Evolutionary conservation across 2,888 invertebrate species (phyloP).

Genomic region (Stratiomys singularior): DNA sequence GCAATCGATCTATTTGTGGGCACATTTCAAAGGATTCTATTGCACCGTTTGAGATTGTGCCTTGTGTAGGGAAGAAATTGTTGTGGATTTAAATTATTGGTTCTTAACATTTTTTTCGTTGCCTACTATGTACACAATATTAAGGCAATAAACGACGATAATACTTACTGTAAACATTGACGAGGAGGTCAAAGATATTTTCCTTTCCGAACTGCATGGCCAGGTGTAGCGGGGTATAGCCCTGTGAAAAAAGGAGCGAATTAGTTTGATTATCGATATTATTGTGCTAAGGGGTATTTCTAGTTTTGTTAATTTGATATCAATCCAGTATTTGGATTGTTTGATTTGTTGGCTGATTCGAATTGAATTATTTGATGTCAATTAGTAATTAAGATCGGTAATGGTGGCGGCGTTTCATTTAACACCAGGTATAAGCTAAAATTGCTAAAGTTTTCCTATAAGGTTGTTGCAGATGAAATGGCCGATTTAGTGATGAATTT

Average conservation of each 20-base stretch:
- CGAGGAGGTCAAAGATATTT: conserved; percentile 86
- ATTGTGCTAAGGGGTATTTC: background rate
- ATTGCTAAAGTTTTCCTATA: too few species aligned
- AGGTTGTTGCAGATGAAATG: too few species aligned
- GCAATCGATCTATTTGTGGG: background rate
- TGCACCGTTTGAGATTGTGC: background rate
- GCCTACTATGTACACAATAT: conserved; percentile 16
- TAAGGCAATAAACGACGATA: conserved; percentile 19
- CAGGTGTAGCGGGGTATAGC: conserved; percentile 92
- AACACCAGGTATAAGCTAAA: too few species aligned
- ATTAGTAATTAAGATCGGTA: too few species aligned
- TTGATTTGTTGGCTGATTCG: background rate
- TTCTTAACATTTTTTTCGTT: background rate
- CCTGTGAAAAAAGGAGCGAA: conserved; percentile 70
- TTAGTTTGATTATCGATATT: conserved; percentile 32
- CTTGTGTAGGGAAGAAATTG: background rate
- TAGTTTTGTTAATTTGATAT: background rate
- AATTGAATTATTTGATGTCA: background rate
- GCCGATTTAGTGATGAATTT: too few species aligned
- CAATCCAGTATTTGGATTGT: background rate
- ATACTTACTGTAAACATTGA: conserved; percentile 88
- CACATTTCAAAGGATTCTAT: conserved; percentile 2
- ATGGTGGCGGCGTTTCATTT: too few species aligned
- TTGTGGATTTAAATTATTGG: conserved; percentile 1
- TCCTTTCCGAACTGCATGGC: conserved; percentile 92